Evolutionary conservation across 2,113 vertebrate genomes (phyloP), one percentile per base, ranked within the genome.

Genomic region (Pyxicephalus adspersus): DNA sequence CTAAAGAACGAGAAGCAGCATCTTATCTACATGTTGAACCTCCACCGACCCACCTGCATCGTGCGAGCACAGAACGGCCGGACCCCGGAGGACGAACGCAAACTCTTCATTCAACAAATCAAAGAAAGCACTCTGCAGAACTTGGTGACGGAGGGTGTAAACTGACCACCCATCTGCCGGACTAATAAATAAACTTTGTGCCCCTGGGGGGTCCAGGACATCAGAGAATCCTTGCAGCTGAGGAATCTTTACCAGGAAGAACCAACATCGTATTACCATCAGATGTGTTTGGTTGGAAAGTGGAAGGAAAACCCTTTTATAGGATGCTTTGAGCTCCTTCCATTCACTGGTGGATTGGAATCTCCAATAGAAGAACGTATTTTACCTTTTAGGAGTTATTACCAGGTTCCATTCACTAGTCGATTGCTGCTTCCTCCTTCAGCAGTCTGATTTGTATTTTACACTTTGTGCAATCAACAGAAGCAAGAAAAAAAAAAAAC

Each of bases 21-120:
- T 89, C 89, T 99, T 88, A 97, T 99, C 86, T 98, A 99, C 92
- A 98, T 99, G 97, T 93, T 99, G 15, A 99, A 99, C 83, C 94
- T 98, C 63, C 97, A 99, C 86, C 92, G 97, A 77, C 98, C 97
- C 29, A 99, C 97, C 0, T 99, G 98, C 86, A 99, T 99, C 81
- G 98, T 99, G 78, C 94, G 95, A 0, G 96, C 97, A 9, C 95
- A 97, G 86, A 95, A 97, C 0, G 97, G 97, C 58, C 91, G 94
- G 84, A 98, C 97, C 26, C 98, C 97, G 0, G 97, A 99, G 84
- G 96, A 99, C 2, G 97, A 99, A 88, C 90, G 95, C 80, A 96
- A 96, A 83, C 96, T 98, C 84, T 98, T 99, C 90, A 93, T 98
- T 87, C 97, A 98, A 86, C 96, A 97, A 89, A 95, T 99, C 90